These are phyloP conservation scores for Lamellibrachia satsuma DNA, from an alignment of 2,888 invertebrate genomes.

Conservation along the genomic window DNA sequence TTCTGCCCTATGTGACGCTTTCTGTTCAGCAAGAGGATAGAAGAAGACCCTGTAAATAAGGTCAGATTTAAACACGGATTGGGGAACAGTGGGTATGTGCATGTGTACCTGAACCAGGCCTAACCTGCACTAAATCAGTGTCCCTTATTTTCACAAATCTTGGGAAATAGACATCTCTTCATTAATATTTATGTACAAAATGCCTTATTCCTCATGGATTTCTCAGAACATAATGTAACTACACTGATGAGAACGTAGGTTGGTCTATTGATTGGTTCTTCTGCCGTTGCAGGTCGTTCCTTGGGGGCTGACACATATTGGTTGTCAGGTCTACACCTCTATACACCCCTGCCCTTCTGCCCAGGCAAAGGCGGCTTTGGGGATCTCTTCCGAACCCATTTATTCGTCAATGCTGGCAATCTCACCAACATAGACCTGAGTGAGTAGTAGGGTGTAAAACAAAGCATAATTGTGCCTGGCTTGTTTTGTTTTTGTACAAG, in stretches of 20 bases:
- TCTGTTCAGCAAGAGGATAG: no score
- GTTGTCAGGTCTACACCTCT: constrained; percentile 86
- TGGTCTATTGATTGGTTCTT: not conserved
- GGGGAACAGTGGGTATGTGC: no score
- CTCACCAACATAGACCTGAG: constrained; percentile 72
- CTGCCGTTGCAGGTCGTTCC: constrained; percentile 56
- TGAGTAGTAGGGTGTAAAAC: constrained; percentile 52
- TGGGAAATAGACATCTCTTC: not conserved
- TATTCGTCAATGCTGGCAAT: constrained; percentile 89
- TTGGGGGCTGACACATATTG: constrained; percentile 78
- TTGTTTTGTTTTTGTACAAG: not conserved
- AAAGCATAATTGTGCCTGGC: not conserved
- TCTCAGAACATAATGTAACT: not conserved
- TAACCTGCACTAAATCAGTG: not conserved
- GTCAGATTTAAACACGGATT: no score
- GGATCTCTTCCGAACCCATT: constrained; percentile 86
- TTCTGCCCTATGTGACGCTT: no score
- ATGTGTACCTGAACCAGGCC: no score
- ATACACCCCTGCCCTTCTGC: constrained; percentile 88
- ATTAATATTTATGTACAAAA: not conserved
- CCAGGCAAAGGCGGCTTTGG: constrained; percentile 82
- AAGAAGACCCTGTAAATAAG: no score
- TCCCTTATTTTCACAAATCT: not conserved
- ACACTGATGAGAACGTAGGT: not conserved
- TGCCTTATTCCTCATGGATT: not conserved